Base-by-base conservation (phyloP, 2,113 vertebrate genomes). In the Zapus hudsonius region DNA sequence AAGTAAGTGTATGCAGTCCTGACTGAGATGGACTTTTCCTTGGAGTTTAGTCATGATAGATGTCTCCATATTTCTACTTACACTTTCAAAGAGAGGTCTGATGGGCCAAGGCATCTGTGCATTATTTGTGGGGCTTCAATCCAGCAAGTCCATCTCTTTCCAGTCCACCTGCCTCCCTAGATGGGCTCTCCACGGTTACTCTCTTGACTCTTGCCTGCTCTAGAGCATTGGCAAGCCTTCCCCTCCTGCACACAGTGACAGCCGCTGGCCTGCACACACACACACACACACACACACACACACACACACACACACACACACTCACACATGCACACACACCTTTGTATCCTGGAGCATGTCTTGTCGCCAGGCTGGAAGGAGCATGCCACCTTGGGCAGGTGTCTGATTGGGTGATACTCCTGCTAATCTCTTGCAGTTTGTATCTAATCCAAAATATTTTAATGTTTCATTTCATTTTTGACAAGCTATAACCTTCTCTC, bases 251-350 rank as follows among this genome's bases (percentile, higher is more conserved):
- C 63, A 1, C 55, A 27, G 25, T 40, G 29, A 1, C 8, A 38
- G 3, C 27, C 40, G 4, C 47, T n/a, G 15, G 52, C 23, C 2
- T 52, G 57, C 25, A 36, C 5, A n/a, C n/a, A n/a, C n/a, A n/a
- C n/a, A n/a, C 61, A 67, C 16, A 17, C 0, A 3, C 2, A 6
- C 0, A 2, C 57, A 16, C 0, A 3, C 2, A 6, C 0, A 2
- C 57, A 16, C 31, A 36, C 5, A 47, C 16, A 3, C 47, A 47
- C 47, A 52, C 52, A 3, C 2, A 6, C 0, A 2, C 57, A 16
- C 0, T 2, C 2, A 6, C 0, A 2, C 57, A 16, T 25, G 33
- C 5, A 47, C 16, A 3, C 47, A 47, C 47, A 52, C 52, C 52
- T 40, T 23, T 92, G 20, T 3, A 2, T 23, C 55, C 27, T n/a